A percentile compares a stretch with the other conserved stretches of the same genome.
These are phyloP conservation scores for Pseudoatta argentina DNA, from an alignment of 1,140 invertebrate genomes.

Conservation along the genomic window DNA sequence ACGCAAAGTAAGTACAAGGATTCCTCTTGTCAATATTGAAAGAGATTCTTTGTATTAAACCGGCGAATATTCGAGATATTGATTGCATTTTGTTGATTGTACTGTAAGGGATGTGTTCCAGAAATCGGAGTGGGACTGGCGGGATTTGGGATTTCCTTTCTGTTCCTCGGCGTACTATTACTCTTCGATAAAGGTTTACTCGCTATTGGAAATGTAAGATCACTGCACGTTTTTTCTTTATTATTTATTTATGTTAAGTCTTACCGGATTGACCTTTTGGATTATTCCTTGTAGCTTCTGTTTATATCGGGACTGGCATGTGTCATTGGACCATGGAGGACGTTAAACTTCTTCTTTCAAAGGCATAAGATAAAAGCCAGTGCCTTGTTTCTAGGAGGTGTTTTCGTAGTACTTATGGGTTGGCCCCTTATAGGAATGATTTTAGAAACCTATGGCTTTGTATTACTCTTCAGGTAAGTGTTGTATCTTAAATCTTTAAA, in stretches of 20 bases:
- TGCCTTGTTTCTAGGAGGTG: slow-evolving; percentile 97
- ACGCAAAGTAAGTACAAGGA: slow-evolving; percentile 89
- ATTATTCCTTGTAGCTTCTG: slow-evolving; percentile 90
- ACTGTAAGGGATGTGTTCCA: slow-evolving; percentile 81
- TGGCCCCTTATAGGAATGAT: slow-evolving; percentile 99
- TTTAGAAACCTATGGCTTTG: slow-evolving; percentile 96
- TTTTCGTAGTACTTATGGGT: slow-evolving; percentile 97
- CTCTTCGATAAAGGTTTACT: slow-evolving; percentile 99
- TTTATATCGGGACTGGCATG: slow-evolving; percentile 98
- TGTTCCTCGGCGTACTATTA: slow-evolving; percentile 97
- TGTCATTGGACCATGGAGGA: slow-evolving; percentile 98
- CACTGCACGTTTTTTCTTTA: background rate
- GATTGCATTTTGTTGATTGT: slow-evolving; percentile 23
- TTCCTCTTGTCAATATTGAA: background rate
- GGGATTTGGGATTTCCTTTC: slow-evolving; percentile 97
- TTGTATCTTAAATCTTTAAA: background rate
- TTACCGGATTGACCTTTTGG: background rate
- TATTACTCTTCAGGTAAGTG: slow-evolving; percentile 91
- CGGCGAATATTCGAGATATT: background rate
- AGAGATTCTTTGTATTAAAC: background rate
- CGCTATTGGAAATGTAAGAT: slow-evolving; percentile 98
- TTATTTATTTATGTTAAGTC: background rate
- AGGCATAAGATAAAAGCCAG: slow-evolving; percentile 98
- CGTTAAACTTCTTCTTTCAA: slow-evolving; percentile 99
- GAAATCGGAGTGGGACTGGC: slow-evolving; percentile 99